Evolutionary conservation across 2,888 invertebrate genomes (phyloP).

Genomic region (Drosophila leonis): DNA sequence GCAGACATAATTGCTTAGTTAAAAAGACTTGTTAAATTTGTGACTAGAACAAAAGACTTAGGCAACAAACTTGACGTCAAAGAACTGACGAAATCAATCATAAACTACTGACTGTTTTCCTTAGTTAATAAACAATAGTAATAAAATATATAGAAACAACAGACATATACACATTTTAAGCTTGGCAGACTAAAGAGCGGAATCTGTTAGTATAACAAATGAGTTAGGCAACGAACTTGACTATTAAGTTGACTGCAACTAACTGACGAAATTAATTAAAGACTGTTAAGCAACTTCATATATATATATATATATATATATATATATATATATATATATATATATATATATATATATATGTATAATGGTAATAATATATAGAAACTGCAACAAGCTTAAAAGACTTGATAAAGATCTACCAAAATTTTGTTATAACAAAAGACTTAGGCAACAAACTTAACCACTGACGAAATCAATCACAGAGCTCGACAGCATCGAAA

Average conservation of each 20-base stretch:
- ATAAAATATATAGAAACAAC: background rate
- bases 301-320: no score
- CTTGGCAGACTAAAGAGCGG: background rate
- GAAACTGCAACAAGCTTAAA: background rate
- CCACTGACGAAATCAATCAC: background rate
- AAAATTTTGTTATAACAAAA: background rate
- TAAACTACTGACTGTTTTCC: background rate
- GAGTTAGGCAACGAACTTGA: constrained; percentile 1
- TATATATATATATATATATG: no score
- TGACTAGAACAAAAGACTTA: constrained; percentile 70
- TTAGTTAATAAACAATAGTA: background rate
- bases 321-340: no score
- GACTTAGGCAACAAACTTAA: background rate
- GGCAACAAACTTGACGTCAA: constrained; percentile 65
- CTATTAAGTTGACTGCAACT: background rate
- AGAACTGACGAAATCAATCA: background rate
- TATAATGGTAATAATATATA: background rate
- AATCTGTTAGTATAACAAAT: background rate
- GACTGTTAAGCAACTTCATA: no score
- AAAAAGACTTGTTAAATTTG: background rate
- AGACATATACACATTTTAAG: background rate
- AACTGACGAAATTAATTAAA: constrained; percentile 1
- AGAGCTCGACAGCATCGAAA: background rate
- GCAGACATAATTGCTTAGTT: background rate
- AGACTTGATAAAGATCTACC: background rate